Base-by-base conservation (phyloP, 2,888 invertebrate genomes). In the Aromia moschata region DNA sequence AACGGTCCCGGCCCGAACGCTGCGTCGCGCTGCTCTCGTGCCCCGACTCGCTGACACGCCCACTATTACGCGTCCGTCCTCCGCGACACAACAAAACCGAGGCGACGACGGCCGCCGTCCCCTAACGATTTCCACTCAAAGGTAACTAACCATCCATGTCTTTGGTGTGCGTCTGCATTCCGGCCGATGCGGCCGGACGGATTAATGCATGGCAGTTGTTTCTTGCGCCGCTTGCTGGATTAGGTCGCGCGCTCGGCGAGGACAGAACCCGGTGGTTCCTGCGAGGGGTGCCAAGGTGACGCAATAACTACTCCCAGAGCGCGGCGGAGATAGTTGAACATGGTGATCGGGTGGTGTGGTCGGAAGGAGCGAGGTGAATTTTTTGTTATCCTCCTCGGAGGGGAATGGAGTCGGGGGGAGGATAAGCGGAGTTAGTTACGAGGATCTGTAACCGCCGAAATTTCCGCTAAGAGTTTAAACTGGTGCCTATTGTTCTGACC, bases 31-130 rank as follows among this genome's bases (percentile, higher is more conserved):
- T 51, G n/a, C n/a, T n/a, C n/a, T n/a, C n/a, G n/a, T 52, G 41
- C 36, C 38, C 31, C 33, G 25, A 37, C 16, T n/a, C n/a, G 20
- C 47, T 36, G 68, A 65, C 65, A 68, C 68, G 68, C 68, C 68
- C 68, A 63, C 65, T 59, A 66, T 68, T 66, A 60, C 68, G 68
- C 55, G 41, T 17, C 31, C 49, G n/a, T n/a, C 16, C 38, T 25
- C 52, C 15, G 52, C 41, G 52, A 52, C 52, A 52, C 40, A 52
- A 52, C 41, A 52, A 52, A 52, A 41, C 30, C 31, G 31, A 41
- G 49, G 37, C n/a, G n/a, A n/a, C n/a, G n/a, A n/a, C n/a, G n/a
- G n/a, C 37, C 33, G 37, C 41, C 30, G 38, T 17, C 40, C 12
- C 20, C 18, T 52, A 52, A 52, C 41, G 52, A 52, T 52, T 52